phyloP scores from a whole-genome alignment of 2,113 vertebrate species.

The Quiscalus mexicanus region DNA sequence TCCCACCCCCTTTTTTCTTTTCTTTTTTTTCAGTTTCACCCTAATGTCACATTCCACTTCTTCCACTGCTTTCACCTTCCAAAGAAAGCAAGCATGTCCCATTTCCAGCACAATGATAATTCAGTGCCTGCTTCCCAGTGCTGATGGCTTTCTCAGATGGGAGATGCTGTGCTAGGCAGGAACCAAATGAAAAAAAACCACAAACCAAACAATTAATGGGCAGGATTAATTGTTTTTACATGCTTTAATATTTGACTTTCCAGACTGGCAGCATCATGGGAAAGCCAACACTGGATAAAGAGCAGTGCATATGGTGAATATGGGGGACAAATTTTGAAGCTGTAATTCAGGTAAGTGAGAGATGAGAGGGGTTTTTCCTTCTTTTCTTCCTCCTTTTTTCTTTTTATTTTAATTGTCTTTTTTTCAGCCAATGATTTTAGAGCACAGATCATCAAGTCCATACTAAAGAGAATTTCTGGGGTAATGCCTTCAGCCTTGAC shows the following conservation, averaged over 20 bases:
- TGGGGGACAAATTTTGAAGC: neutral
- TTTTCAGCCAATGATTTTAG: neutral
- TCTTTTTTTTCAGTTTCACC: conserved; percentile 38
- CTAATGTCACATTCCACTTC: conserved; percentile 62
- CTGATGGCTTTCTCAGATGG: conserved; percentile 79
- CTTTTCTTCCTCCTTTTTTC: neutral
- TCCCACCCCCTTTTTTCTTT: neutral
- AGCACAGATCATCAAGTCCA: neutral
- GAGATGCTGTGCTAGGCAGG: conserved; percentile 49
- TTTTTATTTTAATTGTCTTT: neutral
- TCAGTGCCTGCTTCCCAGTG: conserved; percentile 4
- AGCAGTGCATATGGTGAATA: neutral
- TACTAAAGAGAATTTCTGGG: neutral
- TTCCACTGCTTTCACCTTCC: conserved; percentile 63
- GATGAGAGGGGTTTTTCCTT: neutral
- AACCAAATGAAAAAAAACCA: conserved; percentile 25
- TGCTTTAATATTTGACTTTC: conserved; percentile 65
- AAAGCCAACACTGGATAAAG: conserved; percentile 59
- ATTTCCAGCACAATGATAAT: conserved; percentile 62
- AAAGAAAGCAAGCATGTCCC: conserved; percentile 75
- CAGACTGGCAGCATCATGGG: conserved; percentile 59
- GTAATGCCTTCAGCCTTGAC: conserved; percentile 36
- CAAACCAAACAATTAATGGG: conserved; percentile 4
- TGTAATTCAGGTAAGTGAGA: conserved; percentile 42
- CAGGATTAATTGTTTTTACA: conserved; percentile 47